Evolutionary conservation across 2,113 vertebrate genomes (phyloP).

Genomic region (Taurulus bubalis): DNA sequence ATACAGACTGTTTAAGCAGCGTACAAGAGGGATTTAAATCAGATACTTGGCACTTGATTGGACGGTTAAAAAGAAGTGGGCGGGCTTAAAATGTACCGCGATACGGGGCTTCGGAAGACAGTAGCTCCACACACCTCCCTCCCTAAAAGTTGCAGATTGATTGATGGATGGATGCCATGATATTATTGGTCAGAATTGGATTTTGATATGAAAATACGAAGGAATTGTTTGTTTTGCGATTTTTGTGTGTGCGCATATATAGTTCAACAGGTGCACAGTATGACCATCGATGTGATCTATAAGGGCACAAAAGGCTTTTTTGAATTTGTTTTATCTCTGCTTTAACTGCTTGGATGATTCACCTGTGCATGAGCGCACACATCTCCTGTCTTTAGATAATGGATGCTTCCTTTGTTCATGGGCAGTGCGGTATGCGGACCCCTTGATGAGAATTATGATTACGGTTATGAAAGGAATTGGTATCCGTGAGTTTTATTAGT

Average conservation of each 20-base stretch:
- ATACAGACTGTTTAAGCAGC: too few relatives aligned
- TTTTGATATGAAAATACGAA: neutral
- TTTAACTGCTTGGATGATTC: slow-evolving; percentile 11
- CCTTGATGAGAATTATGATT: neutral
- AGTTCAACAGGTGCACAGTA: too few relatives aligned
- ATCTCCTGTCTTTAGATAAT: neutral
- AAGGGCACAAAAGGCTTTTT: neutral
- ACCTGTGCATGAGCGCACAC: neutral
- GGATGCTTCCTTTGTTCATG: neutral
- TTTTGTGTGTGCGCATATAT: too few relatives aligned
- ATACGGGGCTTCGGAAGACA: too few relatives aligned
- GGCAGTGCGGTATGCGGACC: neutral
- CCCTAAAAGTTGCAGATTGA: neutral
- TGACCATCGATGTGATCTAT: too few relatives aligned
- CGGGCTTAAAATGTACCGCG: too few relatives aligned
- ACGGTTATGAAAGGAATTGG: neutral
- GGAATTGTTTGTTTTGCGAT: neutral
- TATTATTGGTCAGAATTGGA: neutral
- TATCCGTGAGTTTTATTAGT: neutral
- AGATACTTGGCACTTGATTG: neutral
- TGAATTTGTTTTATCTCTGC: neutral
- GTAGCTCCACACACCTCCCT: too few relatives aligned
- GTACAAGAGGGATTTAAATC: neutral
- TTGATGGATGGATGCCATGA: neutral
- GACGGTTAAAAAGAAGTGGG: too few relatives aligned